Conservation (phyloP, 2,113 vertebrate species). For the Rhabdornis inornatus region DNA sequence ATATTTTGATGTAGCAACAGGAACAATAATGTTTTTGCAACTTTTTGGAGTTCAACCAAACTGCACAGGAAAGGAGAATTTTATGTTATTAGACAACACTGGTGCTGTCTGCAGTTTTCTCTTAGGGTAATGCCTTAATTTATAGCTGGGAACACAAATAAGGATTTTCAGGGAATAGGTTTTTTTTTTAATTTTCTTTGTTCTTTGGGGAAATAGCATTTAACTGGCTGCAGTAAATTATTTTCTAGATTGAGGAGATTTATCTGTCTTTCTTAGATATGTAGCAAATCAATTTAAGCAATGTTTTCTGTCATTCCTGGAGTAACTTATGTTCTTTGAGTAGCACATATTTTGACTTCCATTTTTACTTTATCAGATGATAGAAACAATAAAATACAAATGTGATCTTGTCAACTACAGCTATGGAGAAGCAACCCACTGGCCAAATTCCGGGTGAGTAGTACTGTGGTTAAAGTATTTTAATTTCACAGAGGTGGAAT, state of each 20-base stretch:
- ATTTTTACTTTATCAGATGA: conserved; percentile 83
- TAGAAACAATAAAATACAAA: conserved; percentile 97
- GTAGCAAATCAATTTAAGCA: background rate
- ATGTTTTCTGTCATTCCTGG: background rate
- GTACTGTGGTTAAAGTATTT: background rate
- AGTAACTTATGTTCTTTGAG: background rate
- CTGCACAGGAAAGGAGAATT: background rate
- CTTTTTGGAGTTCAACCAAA: background rate
- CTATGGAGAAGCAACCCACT: conserved; percentile 98
- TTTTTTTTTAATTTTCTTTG: background rate
- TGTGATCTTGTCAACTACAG: conserved; percentile 99
- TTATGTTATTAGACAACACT: background rate
- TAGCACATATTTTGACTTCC: background rate
- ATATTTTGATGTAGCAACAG: background rate
- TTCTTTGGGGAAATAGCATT: background rate
- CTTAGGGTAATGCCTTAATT: background rate
- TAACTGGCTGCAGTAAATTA: background rate
- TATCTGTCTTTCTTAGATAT: background rate
- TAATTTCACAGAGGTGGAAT: background rate
- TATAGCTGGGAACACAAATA: background rate
- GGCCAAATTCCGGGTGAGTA: conserved; percentile 96
- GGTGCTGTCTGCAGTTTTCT: background rate
- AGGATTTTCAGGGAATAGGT: background rate
- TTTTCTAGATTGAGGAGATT: background rate
- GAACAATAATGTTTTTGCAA: background rate